Percentiles rank a stretch among this genome's conserved stretches.
phyloP scores from a whole-genome alignment of 2,888 invertebrate species.

The Piscicola geometra region DNA sequence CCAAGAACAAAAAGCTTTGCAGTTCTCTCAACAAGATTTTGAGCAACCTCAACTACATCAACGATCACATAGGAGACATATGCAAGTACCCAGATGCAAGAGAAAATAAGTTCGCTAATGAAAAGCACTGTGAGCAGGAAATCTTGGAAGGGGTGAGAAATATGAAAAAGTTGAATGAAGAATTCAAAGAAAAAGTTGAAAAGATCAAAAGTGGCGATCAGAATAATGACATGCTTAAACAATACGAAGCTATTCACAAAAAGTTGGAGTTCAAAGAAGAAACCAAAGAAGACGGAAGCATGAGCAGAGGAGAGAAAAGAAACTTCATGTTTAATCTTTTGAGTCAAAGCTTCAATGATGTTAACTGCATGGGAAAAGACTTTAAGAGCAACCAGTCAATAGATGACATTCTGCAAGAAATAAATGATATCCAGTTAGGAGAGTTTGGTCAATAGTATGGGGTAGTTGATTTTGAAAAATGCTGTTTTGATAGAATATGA shows the following conservation, averaged over 20 bases:
- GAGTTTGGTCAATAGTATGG: too few relatives aligned
- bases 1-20: not conserved
- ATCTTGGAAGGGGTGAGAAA: constrained; percentile 2
- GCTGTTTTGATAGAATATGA: too few relatives aligned
- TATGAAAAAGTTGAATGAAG: not conserved
- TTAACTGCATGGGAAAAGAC: not conserved
- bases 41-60: constrained; percentile 7
- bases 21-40: not conserved
- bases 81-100: not conserved
- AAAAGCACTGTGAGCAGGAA: not conserved
- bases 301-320: not conserved
- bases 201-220: not conserved
- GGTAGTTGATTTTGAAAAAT: too few relatives aligned
- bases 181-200: constrained; percentile 1
- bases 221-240: not conserved
- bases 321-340: not conserved
- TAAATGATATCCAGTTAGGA: not conserved
- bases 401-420: not conserved
- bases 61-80: not conserved
- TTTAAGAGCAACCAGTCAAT: not conserved
- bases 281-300: not conserved
- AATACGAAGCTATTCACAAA: not conserved
- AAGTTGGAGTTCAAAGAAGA: not conserved
- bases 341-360: not conserved
- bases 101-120: not conserved